Percentiles rank a stretch among this genome's conserved stretches.
Conservation (phyloP, 23 tunicate genomes). For the Phallusia fumigata region DNA sequence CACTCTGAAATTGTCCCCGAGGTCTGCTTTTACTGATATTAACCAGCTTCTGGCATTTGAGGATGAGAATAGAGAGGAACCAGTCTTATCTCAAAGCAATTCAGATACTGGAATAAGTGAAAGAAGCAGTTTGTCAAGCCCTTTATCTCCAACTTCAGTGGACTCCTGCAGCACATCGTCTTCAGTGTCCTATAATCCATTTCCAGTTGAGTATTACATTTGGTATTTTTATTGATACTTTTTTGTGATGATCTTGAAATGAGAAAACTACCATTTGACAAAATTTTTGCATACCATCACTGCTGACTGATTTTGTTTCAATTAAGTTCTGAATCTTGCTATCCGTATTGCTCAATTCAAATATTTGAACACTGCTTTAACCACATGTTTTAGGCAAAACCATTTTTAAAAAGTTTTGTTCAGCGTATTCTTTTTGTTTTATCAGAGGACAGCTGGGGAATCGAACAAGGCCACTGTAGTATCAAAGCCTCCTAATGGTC, state of each 20-base stretch:
- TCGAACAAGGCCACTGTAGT: background rate
- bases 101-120: conserved; percentile 30
- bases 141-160: conserved; percentile 13
- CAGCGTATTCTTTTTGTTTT: background rate
- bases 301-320: too few relatives aligned
- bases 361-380: too few relatives aligned
- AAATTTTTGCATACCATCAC: too few relatives aligned
- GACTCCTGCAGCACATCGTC: background rate
- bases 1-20: background rate
- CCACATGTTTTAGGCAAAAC: too few relatives aligned
- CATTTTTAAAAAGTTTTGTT: too few relatives aligned
- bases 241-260: background rate
- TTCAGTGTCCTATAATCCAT: background rate
- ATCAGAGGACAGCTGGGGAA: background rate
- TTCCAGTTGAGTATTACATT: background rate
- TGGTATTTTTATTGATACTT: background rate
- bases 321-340: too few relatives aligned
- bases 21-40: background rate
- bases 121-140: conserved; percentile 11
- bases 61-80: background rate
- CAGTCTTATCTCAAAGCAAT: background rate
- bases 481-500: background rate
- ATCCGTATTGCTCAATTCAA: too few relatives aligned
- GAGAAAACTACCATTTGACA: background rate
- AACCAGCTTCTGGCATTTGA: background rate